These are phyloP conservation scores for Phasia obesa DNA, from an alignment of 2,888 invertebrate genomes.

Conservation along the genomic window DNA sequence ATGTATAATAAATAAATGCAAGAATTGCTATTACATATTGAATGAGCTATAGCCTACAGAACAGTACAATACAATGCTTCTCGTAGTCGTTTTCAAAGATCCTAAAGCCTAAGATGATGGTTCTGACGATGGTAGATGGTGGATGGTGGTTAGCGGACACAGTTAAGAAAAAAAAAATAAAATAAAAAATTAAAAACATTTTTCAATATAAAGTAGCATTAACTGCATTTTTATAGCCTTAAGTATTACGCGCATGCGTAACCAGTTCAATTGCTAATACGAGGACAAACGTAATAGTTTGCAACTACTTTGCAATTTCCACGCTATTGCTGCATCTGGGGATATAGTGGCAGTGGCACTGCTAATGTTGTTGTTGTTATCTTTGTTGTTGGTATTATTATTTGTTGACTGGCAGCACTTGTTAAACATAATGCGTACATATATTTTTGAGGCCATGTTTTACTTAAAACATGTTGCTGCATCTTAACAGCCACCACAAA, in stretches of 20 bases:
- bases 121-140: slow-evolving; percentile 19
- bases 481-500: slow-evolving; percentile 47
- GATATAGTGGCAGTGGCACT: slow-evolving; percentile 18
- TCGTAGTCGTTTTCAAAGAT: slow-evolving; percentile 15
- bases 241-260: slow-evolving; percentile 73
- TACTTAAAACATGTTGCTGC: slow-evolving; percentile 57
- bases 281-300: slow-evolving; percentile 63
- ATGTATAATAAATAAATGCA: slow-evolving; percentile 48
- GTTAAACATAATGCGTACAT: slow-evolving; percentile 67
- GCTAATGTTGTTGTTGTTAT: slow-evolving; percentile 29
- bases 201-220: slow-evolving; percentile 69
- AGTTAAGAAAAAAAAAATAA: slow-evolving; percentile 3
- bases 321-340: slow-evolving; percentile 40
- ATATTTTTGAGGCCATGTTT: slow-evolving; percentile 68
- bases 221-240: slow-evolving; percentile 70
- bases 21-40: slow-evolving; percentile 57
- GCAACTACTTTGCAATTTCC: slow-evolving; percentile 18
- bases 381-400: slow-evolving; percentile 21
- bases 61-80: not conserved
- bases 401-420: slow-evolving; percentile 62
- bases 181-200: slow-evolving; percentile 46
- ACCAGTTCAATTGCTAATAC: slow-evolving; percentile 72
- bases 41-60: slow-evolving; percentile 58
- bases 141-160: slow-evolving; percentile 40
- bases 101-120: slow-evolving; percentile 18